phyloP scores from a whole-genome alignment of 1,140 invertebrate species.

The Monochamus saltuarius region DNA sequence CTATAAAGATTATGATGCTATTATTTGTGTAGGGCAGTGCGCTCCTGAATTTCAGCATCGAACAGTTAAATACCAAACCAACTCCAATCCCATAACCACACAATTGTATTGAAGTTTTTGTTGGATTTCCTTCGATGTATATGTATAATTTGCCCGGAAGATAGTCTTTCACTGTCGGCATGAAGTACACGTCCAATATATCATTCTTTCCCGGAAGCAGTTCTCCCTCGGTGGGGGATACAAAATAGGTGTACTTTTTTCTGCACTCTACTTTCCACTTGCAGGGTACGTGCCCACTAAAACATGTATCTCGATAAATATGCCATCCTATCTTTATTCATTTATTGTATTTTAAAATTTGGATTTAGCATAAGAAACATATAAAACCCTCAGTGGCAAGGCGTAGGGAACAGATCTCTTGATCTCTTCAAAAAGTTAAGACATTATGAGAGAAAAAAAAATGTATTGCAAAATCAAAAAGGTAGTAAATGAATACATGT shows the following conservation, averaged over 20 bases:
- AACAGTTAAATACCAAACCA: conserved; percentile 45
- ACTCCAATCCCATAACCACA: conserved; percentile 48
- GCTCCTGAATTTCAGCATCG: conserved; percentile 45
- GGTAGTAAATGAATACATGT: too few species aligned
- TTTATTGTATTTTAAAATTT: not conserved
- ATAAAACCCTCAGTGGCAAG: not conserved
- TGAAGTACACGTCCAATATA: conserved; percentile 38
- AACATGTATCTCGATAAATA: conserved; percentile 13
- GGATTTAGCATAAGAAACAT: not conserved
- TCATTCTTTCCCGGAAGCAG: conserved; percentile 25
- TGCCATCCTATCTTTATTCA: not conserved
- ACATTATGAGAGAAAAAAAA: too few species aligned
- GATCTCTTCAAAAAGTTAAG: too few species aligned
- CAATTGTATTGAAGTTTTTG: conserved; percentile 39
- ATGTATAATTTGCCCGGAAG: conserved; percentile 44
- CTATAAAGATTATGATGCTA: conserved; percentile 40
- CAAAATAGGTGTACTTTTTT: conserved; percentile 31
- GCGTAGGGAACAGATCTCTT: not conserved
- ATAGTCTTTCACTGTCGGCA: conserved; percentile 32
- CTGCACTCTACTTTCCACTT: conserved; percentile 45
- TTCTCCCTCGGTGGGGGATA: conserved; percentile 35
- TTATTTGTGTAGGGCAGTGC: conserved; percentile 45
- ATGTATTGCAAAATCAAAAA: not conserved
- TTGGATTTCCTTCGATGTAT: conserved; percentile 40
- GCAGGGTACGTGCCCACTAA: conserved; percentile 50